Base-by-base conservation (phyloP, 1,140 invertebrate species). In the Drosophila ercepeae region DNA sequence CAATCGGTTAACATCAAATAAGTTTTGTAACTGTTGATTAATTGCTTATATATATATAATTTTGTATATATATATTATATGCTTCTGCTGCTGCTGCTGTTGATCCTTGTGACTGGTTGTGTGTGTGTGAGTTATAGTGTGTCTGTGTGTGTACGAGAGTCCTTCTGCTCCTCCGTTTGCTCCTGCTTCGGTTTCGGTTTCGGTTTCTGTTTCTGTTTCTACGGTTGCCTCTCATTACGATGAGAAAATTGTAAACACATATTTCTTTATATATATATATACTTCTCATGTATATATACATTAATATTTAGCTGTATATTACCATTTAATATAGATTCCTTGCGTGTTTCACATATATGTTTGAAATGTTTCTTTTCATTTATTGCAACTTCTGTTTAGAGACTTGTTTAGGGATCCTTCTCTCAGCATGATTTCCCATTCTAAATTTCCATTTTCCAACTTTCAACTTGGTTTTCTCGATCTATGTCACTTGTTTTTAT, bases 1-100 rank as follows among this genome's bases (percentile, higher is more conserved):
- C 63, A 67, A 67, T 72, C 51, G 69, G 42, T 69, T 69, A 69
- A 72, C 69, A 72, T 72, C 69, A 72, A 72, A 72, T 72, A 72
- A 72, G 69, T 72, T 51, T 68, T 68, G 27, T 68, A 72, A 72
- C 69, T 72, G 68, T 72, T 67, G 63, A 67, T 67, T 67, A 67
- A 65, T 67, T 44, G 42, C 27, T 65, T 48, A 27, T 48, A 48
- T 27, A 46, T 18, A 51, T 59, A 70, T 71, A 42, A 32, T 32
- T 32, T 32, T 11, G 9, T 27, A 32, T 32, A 32, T 32, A 32
- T 32, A 32, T 32, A n/a, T n/a, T 71, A 42, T 71, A 59, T 53
- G 34, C 25, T 54, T 34, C 27, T 46, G 42, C 32, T 42, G 32
- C 45, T 39, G 36, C n/a, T 48, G 32, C 21, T 59, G 50, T 25